Evolutionary conservation across 2,888 invertebrate genomes (phyloP), one percentile per base, ranked within the genome.

Genomic region (Spicauda simplicius): DNA sequence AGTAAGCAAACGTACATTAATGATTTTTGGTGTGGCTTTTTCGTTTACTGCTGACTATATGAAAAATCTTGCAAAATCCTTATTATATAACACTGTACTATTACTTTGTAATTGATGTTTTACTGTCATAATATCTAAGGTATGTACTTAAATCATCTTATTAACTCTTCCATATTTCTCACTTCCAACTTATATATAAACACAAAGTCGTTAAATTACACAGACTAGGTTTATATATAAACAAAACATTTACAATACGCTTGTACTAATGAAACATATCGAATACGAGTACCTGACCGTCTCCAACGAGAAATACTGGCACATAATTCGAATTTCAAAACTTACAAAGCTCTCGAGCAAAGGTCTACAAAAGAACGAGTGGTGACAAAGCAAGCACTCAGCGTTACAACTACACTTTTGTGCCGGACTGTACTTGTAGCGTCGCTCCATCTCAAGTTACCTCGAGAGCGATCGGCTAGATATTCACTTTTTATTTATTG

Each of bases 401-500:
- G 54, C 58, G 60, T 59, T 66, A 67, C 59, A 65, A 65, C 59
- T 58, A 58, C 63, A 70, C 69, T 63, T 71, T 48, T 69, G 60
- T 61, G 60, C 66, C 59, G 61, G 62, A 71, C 65, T 71, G 52
- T 71, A 75, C 74, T 56, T 52, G 56, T 57, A 62, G 72, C 77
- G 76, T 74, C 70, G 73, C 76, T 77, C 76, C 82, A 82, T 81
- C 81, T 88, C 82, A 74, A 72, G 80, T 83, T 84, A 80, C 83
- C 74, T 77, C 74, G 70, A 74, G 71, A 71, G 73, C 71, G 71
- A 69, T 78, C 78, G 79, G 75, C 72, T 72, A 81, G 90, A 91
- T 90, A 89, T 84, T 83, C 80, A 84, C 84, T 90, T 91, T 91
- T 92, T 93, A 91, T 91, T 91, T 91, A 93, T 93, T 91, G 88